These are phyloP conservation scores for Ictalurus punctatus DNA, from an alignment of 2,113 vertebrate genomes.

Conservation along the genomic window DNA sequence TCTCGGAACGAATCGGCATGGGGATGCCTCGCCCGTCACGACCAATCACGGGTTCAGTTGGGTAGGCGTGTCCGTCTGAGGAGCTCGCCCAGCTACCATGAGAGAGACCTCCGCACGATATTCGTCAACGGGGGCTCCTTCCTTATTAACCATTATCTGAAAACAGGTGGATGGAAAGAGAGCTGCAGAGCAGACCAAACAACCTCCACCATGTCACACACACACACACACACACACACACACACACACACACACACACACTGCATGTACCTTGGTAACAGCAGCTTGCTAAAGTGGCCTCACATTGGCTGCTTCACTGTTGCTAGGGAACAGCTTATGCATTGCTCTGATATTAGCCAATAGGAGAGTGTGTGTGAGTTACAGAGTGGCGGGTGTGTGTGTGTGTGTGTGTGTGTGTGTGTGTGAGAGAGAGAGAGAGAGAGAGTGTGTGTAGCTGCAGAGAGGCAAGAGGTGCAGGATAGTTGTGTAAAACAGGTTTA, in stretches of 20 bases:
- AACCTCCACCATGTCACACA: conserved; percentile 16
- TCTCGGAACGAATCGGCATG: background rate
- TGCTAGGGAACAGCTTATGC: conserved; percentile 81
- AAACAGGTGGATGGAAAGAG: conserved; percentile 12
- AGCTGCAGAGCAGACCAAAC: background rate
- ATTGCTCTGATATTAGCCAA: conserved; percentile 72
- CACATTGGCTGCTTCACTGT: conserved; percentile 76
- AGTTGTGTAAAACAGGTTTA: conserved; percentile 68
- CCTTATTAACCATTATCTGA: background rate
- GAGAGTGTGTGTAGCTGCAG: conserved; percentile 61
- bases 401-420: conserved; percentile 53
- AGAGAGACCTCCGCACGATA: background rate
- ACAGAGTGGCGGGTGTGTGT: conserved; percentile 46
- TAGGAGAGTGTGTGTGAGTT: conserved; percentile 58
- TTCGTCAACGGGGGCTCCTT: background rate
- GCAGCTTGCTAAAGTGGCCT: conserved; percentile 68
- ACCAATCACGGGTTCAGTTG: background rate
- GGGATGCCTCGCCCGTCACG: background rate
- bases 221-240: conserved; percentile 45
- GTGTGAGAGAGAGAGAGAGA: background rate
- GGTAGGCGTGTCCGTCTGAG: background rate
- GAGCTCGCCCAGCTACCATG: background rate
- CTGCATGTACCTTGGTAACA: conserved; percentile 75
- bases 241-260: conserved; percentile 57
- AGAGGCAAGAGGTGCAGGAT: conserved; percentile 62